phyloP scores from a whole-genome alignment of 2,113 vertebrate species.

The Corvus hawaiiensis region DNA sequence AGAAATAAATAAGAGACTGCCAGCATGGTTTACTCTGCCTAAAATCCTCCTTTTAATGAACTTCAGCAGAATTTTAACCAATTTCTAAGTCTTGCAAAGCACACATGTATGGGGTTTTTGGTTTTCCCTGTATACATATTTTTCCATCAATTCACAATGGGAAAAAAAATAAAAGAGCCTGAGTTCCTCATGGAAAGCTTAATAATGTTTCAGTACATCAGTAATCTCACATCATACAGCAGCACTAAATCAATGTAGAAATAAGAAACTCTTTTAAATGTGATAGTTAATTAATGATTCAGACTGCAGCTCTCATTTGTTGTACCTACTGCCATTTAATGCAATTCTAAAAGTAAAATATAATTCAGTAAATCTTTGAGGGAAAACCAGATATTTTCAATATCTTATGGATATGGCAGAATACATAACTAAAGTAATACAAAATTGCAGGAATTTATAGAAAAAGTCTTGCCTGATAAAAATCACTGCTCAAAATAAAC shows the following conservation, averaged over 20 bases:
- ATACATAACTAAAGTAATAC: background rate
- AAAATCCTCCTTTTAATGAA: background rate
- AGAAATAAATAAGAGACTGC: background rate
- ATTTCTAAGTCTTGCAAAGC: background rate
- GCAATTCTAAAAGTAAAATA: background rate
- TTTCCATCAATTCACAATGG: rapidly evolving
- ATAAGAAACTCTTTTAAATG: background rate
- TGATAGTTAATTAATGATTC: background rate
- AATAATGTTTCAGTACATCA: background rate
- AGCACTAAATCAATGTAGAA: background rate
- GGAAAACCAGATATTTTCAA: background rate
- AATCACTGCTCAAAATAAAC: background rate
- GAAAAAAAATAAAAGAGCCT: background rate
- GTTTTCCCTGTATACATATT: background rate
- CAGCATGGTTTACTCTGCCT: background rate
- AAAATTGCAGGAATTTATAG: background rate
- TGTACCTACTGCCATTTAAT: background rate
- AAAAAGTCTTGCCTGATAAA: background rate
- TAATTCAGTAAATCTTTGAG: background rate
- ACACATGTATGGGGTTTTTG: background rate
- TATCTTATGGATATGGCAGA: background rate
- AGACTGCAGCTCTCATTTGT: background rate
- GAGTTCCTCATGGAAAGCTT: background rate
- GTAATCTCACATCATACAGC: background rate
- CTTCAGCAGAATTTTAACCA: background rate